These are phyloP conservation scores for Cosmopolites sordidus DNA, from an alignment of 2,888 invertebrate genomes.

Conservation along the genomic window DNA sequence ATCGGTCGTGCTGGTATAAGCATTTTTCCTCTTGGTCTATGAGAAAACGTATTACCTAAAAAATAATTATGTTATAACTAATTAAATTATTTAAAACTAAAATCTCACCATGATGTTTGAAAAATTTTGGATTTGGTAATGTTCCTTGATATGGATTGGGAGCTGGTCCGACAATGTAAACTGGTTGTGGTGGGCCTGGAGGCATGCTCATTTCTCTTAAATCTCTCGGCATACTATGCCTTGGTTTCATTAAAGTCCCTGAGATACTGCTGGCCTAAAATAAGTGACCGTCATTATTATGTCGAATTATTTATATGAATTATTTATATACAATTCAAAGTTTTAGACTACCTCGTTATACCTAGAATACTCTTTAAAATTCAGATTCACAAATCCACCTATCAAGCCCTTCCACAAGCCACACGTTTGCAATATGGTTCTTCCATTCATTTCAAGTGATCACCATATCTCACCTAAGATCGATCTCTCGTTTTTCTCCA, in stretches of 20 bases:
- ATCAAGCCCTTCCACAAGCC: too few species aligned
- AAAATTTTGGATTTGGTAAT: constrained; percentile 48
- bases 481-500: too few species aligned
- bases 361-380: too few species aligned
- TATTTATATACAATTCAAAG: too few species aligned
- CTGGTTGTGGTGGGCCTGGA: constrained; percentile 44
- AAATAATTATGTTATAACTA: constrained; percentile 7
- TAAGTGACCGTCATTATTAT: too few species aligned
- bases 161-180: constrained; percentile 46
- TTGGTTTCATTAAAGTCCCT: constrained; percentile 50
- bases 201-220: constrained; percentile 27
- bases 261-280: constrained; percentile 41
- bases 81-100: neutral
- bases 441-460: too few species aligned
- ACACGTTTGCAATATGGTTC: too few species aligned
- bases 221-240: constrained; percentile 30
- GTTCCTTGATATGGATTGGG: constrained; percentile 39
- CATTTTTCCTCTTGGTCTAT: constrained; percentile 52
- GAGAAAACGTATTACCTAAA: constrained; percentile 39
- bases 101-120: constrained; percentile 47
- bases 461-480: too few species aligned
- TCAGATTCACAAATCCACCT: too few species aligned
- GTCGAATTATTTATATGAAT: too few species aligned
- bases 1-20: constrained; percentile 57
- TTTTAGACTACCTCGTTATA: too few species aligned